Conservation (phyloP, 1,140 invertebrate genomes). For the Drosophila eugracilis region DNA sequence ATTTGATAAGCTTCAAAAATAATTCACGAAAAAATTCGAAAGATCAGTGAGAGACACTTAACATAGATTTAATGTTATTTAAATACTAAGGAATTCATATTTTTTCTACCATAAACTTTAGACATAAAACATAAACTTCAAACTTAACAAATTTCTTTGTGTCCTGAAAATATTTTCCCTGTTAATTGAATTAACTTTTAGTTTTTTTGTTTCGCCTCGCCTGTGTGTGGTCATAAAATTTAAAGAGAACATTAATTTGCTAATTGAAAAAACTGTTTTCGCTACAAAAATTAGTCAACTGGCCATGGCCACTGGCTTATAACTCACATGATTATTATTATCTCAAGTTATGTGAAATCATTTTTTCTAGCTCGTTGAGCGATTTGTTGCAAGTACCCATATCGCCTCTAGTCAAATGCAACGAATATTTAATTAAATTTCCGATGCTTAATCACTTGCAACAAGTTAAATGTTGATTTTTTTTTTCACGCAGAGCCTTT, state of each 20-base stretch:
- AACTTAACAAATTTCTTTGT: not conserved
- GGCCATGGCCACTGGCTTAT: not conserved
- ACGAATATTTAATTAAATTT: conserved; percentile 52
- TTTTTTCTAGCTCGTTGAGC: not conserved
- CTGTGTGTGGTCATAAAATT: conserved; percentile 23
- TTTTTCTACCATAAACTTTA: too few relatives aligned
- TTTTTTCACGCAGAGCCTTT: conserved; percentile 24
- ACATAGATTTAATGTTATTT: too few relatives aligned
- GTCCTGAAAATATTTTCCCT: conserved; percentile 20
- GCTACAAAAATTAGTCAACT: conserved; percentile 20
- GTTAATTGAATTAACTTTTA: conserved; percentile 45
- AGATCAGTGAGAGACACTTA: not conserved
- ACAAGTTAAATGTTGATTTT: conserved; percentile 50
- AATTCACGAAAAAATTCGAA: conserved; percentile 14
- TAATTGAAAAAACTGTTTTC: conserved; percentile 43
- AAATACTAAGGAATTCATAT: too few relatives aligned
- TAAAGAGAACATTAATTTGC: conserved; percentile 33
- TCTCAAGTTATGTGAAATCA: not conserved
- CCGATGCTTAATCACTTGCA: conserved; percentile 47
- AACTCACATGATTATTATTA: not conserved
- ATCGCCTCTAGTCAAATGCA: conserved; percentile 1
- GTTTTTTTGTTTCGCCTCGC: conserved; percentile 7
- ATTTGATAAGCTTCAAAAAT: conserved; percentile 2
- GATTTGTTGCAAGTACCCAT: not conserved
- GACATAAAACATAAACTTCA: not conserved